phyloP scores from a whole-genome alignment of 2,797 vertebrate species.

The Sardinella longiceps region DNA sequence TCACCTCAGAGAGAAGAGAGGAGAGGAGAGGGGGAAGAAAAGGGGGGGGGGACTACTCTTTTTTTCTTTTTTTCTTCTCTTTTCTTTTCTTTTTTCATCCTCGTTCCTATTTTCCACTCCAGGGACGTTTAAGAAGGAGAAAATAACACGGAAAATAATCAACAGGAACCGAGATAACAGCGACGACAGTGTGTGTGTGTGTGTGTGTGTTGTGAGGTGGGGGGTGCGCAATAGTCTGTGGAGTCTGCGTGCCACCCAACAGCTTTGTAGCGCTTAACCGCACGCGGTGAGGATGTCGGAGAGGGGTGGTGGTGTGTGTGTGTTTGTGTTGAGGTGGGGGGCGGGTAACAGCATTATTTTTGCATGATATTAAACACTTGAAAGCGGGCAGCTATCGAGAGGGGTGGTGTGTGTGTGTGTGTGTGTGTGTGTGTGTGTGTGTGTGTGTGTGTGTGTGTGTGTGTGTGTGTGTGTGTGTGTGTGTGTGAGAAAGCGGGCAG shows the following conservation, averaged over 20 bases:
- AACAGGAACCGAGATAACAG: slow-evolving; percentile 77
- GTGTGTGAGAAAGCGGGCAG: slow-evolving; percentile 75
- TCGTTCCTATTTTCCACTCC: slow-evolving; percentile 41
- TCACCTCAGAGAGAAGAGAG: neutral
- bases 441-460: too few species aligned
- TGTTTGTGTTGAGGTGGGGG: slow-evolving; percentile 46
- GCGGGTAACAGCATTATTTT: slow-evolving; percentile 79
- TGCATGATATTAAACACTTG: slow-evolving; percentile 84
- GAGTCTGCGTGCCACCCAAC: slow-evolving; percentile 68
- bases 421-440: too few species aligned
- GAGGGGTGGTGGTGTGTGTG: neutral
- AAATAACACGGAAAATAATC: slow-evolving; percentile 75
- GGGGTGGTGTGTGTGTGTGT: too few species aligned
- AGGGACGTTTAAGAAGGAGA: slow-evolving; percentile 50
- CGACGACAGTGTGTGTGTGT: too few species aligned
- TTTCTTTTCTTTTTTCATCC: neutral
- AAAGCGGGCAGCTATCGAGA: slow-evolving; percentile 73
- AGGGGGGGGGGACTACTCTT: slow-evolving; percentile 42
- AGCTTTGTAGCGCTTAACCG: slow-evolving; percentile 80
- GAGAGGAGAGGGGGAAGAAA: neutral
- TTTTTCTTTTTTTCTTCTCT: neutral
- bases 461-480: too few species aligned
- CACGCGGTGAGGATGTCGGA: slow-evolving; percentile 50
- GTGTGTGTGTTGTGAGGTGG: too few species aligned
- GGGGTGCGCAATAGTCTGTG: slow-evolving; percentile 51